Conservation (phyloP, 2,888 invertebrate species). For the Protonemura montana region DNA sequence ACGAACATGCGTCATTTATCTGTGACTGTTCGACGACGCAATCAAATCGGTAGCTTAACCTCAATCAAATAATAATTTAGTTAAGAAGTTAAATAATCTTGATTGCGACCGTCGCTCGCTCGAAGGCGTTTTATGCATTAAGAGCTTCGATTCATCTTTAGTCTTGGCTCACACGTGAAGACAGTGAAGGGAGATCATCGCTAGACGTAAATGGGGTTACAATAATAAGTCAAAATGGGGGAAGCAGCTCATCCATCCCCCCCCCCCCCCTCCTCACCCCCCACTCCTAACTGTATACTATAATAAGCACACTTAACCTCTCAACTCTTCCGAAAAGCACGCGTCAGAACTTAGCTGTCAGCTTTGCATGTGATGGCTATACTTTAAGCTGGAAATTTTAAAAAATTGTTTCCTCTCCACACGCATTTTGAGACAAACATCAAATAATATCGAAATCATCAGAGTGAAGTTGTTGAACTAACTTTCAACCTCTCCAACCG, state of each 20-base stretch:
- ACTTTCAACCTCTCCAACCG: too few relatives aligned
- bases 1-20: neutral
- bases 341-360: neutral
- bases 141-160: neutral
- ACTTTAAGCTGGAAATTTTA: neutral
- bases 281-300: neutral
- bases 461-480: too few relatives aligned
- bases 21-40: neutral
- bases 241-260: neutral
- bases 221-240: neutral
- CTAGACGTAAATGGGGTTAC: neutral
- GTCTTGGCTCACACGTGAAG: neutral
- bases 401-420: neutral
- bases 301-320: slow-evolving; percentile 38
- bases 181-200: neutral
- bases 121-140: too few relatives aligned
- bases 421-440: neutral
- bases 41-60: neutral
- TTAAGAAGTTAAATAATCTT: neutral
- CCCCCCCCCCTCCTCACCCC: neutral
- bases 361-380: neutral
- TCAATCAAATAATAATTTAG: neutral
- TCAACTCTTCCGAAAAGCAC: slow-evolving; percentile 26
- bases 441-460: too few relatives aligned
- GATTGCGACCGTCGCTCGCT: too few relatives aligned